Base-by-base conservation (phyloP, 2,797 vertebrate species). In the Phyllotis vaccarum region DNA sequence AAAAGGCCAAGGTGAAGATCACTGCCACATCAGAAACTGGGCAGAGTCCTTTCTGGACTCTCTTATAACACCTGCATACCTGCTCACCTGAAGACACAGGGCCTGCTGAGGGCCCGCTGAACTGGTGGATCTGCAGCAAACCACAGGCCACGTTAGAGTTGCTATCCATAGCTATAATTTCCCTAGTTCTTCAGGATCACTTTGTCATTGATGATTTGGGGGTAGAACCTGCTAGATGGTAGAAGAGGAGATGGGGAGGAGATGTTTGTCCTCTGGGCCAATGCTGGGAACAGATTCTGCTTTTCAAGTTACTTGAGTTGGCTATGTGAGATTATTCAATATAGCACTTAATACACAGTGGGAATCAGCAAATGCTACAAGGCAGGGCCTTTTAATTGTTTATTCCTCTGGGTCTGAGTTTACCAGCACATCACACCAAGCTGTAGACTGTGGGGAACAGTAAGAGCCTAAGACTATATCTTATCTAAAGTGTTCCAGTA, bases 231-330 rank as follows among this genome's bases (percentile, higher is more conserved):
- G 5, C 27, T 60, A 58, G 43, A 72, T n/a, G 58, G 54, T 2
- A 46, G 21, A 86, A 82, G 72, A 86, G 24, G 78, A 89, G 24
- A 81, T n/a, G 83, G 78, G 27, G 34, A 88, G 40, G 54, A 94
- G 75, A 54, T 1, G 81, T 22, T 43, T 64, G 58, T 34, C 60
- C 91, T 94, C 60, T 62, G 8, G 5, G 46, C 27, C 10, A 19
- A 37, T 64, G 2, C 37, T 78, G 9, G 72, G 43, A 88, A n/a
- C 0, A 40, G 5, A 74, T 88, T 6, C 56, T 56, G 27, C 2
- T 11, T 21, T 12, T 54, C 81, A 4, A 34, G 52, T 94, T 68
- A 40, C 52, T 85, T 52, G 46, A 90, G 46, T 95, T n/a, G 90
- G 49, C 76, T 12, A 0, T 62, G 31, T 79, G 13, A 31, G 24